Percentiles rank a stretch among this genome's conserved stretches.
Evolutionary conservation across 2,888 invertebrate species (phyloP).

Genomic region (Cheilosia impressa): DNA sequence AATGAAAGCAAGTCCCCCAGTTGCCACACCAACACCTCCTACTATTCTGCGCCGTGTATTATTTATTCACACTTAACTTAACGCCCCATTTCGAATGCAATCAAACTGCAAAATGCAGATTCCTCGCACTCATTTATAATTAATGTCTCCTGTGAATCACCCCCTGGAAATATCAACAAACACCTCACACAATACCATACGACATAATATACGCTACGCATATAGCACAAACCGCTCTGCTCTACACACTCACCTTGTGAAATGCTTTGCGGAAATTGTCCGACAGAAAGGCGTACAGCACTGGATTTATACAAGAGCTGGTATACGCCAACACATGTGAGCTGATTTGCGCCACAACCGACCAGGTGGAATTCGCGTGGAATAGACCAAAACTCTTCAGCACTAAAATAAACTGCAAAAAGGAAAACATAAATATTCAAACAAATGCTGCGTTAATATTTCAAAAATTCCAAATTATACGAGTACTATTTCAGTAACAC

Average conservation of each 20-base stretch:
- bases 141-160: constrained; percentile 26
- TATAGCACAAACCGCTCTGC: not conserved
- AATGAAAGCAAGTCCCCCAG: not conserved
- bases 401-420: constrained; percentile 90
- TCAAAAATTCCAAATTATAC: too few species aligned
- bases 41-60: constrained; percentile 2
- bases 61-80: constrained; percentile 63
- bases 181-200: not conserved
- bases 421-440: constrained; percentile 76
- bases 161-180: constrained; percentile 20
- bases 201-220: too few species aligned
- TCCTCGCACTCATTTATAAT: constrained; percentile 53
- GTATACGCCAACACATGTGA: constrained; percentile 94
- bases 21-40: constrained; percentile 1
- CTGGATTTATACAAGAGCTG: constrained; percentile 97
- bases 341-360: constrained; percentile 89
- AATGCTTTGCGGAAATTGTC: constrained; percentile 97
- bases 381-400: constrained; percentile 88
- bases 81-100: constrained; percentile 54
- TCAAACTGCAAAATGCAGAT: constrained; percentile 56
- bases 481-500: constrained; percentile 26
- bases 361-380: constrained; percentile 82
- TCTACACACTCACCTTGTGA: constrained; percentile 84
- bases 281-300: constrained; percentile 96
- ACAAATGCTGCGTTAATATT: not conserved